Evolutionary conservation across 2,113 vertebrate species (phyloP).

Genomic region (Pedionomus torquatus): DNA sequence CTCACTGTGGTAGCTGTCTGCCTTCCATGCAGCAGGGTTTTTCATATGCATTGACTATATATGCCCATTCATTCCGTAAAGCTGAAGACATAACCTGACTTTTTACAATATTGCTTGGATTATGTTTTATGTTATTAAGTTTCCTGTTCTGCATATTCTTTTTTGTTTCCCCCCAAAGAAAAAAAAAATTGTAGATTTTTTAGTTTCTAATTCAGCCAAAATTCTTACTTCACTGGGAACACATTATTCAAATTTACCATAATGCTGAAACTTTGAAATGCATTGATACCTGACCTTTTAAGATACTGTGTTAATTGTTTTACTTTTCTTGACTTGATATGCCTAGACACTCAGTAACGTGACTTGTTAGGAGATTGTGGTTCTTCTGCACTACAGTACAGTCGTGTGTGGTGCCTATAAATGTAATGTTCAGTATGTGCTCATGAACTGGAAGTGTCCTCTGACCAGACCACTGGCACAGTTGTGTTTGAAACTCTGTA

Average conservation of each 20-base stretch:
- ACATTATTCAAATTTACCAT: background rate
- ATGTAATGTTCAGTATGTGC: background rate
- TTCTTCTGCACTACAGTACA: background rate
- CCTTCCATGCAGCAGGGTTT: background rate
- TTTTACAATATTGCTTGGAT: background rate
- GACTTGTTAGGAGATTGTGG: background rate
- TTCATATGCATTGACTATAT: background rate
- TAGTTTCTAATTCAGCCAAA: background rate
- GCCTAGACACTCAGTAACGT: background rate
- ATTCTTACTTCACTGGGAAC: background rate
- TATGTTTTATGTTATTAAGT: background rate
- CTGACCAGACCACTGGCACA: background rate
- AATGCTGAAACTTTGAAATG: background rate
- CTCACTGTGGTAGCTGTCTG: background rate
- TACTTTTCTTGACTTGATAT: background rate
- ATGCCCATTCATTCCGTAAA: background rate
- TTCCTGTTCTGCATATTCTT: background rate
- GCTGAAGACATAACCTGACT: background rate
- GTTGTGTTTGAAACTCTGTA: background rate
- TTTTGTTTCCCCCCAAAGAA: background rate
- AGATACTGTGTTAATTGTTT: background rate
- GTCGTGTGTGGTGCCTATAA: background rate
- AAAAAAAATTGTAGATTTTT: background rate
- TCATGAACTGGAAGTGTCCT: background rate
- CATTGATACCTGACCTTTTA: background rate